phyloP scores from a whole-genome alignment of 2,113 vertebrate species.

The Chroicocephalus ridibundus region DNA sequence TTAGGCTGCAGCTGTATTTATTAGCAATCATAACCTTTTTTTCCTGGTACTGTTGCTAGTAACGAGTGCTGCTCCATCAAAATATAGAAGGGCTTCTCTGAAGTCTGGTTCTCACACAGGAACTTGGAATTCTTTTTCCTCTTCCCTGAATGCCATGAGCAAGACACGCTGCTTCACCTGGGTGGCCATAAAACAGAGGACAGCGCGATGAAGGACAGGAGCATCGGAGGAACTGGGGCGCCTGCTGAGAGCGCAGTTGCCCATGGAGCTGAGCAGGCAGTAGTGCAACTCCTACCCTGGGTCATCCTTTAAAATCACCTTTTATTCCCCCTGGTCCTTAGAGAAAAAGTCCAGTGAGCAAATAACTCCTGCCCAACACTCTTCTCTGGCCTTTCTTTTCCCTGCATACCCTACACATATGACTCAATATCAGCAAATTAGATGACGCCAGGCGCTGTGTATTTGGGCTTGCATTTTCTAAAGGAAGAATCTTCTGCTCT shows the following conservation, averaged over 20 bases:
- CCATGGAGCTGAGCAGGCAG: not conserved
- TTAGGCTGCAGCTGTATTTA: not conserved
- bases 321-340: not conserved
- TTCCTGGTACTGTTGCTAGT: not conserved
- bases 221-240: not conserved
- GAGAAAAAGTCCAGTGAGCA: not conserved
- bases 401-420: not conserved
- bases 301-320: not conserved
- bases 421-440: not conserved
- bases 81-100: not conserved
- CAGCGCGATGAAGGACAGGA: not conserved
- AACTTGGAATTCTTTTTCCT: not conserved
- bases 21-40: not conserved
- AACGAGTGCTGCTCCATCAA: not conserved
- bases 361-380: not conserved
- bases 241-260: not conserved
- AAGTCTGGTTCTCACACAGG: not conserved
- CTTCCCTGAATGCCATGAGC: not conserved
- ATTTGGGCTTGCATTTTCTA: not conserved
- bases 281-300: not conserved
- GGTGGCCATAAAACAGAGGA: not conserved
- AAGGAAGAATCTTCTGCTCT: not conserved
- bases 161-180: not conserved
- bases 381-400: not conserved
- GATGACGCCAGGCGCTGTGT: not conserved